Base-by-base conservation (phyloP, 2,888 invertebrate genomes). In the Rhogogaster chlorosoma region DNA sequence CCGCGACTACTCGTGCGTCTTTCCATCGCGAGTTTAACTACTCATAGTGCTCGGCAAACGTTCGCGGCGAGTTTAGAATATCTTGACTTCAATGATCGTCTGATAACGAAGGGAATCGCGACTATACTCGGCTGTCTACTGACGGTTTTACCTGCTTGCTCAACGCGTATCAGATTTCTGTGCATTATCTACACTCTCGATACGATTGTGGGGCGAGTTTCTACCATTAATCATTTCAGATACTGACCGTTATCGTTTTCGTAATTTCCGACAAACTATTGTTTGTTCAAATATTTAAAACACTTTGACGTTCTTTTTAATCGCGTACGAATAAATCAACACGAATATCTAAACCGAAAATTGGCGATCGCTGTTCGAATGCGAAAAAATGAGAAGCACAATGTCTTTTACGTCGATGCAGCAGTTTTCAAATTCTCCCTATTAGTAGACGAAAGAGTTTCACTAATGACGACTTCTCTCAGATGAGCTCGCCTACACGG, bases 401-500 rank as follows among this genome's bases (percentile, higher is more conserved):
- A n/a, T 53, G n/a, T n/a, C n/a, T 53, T n/a, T 49, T 0, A 49
- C 49, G 49, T 49, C 49, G 18, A 49, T 49, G n/a, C 49, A 18
- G 18, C 18, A 49, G 5, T 49, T 18, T 18, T 49, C 18, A 49
- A 49, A 49, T 49, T 5, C 18, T 6, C n/a, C 42, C 42, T 42
- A 42, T 18, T 32, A 67, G 5, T 36, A 36, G 9, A 9, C 2
- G 36, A 10, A 22, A 26, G 18, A 53, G 45, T 49, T 18, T 32
- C 15, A 49, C 9, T 32, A 53, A 7, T 18, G 29, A 18, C 15
- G 22, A 42, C 1, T 22, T 42, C 42, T 38, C 87, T 38, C 87
- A 92, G 93, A 92, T 84, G 90, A 90, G 64, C 85, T 90, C 36
- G 89, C 90, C 7, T 92, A 91, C 84, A 90, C 90, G 70, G 90